Conservation (phyloP, 2,797 vertebrate species). For the Eulemur albifrons region DNA sequence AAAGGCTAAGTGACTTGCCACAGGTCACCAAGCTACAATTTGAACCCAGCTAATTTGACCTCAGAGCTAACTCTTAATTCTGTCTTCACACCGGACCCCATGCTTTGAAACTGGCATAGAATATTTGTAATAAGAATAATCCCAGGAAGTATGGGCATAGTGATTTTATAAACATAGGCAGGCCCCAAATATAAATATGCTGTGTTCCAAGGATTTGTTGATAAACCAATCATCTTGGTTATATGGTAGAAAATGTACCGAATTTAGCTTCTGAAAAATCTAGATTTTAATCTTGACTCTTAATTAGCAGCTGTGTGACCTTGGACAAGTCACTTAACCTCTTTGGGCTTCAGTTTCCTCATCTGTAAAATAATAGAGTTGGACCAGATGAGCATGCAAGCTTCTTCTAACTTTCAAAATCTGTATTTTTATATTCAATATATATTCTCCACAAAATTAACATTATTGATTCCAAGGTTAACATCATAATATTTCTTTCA, state of each 20-base stretch:
- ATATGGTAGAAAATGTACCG: neutral
- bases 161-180: neutral
- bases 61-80: neutral
- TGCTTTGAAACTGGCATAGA: neutral
- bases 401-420: neutral
- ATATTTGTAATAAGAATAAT: neutral
- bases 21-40: neutral
- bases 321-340: neutral
- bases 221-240: neutral
- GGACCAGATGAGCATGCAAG: neutral
- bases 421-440: neutral
- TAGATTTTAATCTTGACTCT: neutral
- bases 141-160: neutral
- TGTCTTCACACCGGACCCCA: neutral
- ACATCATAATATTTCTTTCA: neutral
- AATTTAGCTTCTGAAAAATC: neutral
- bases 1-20: neutral
- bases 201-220: neutral
- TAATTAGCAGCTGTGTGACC: neutral
- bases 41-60: neutral
- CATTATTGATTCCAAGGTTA: neutral
- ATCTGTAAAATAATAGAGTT: neutral
- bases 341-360: neutral
- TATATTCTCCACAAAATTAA: neutral
- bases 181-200: neutral